Evolutionary conservation across 2,113 vertebrate species (phyloP).

Genomic region (Ceyx melanurus): DNA sequence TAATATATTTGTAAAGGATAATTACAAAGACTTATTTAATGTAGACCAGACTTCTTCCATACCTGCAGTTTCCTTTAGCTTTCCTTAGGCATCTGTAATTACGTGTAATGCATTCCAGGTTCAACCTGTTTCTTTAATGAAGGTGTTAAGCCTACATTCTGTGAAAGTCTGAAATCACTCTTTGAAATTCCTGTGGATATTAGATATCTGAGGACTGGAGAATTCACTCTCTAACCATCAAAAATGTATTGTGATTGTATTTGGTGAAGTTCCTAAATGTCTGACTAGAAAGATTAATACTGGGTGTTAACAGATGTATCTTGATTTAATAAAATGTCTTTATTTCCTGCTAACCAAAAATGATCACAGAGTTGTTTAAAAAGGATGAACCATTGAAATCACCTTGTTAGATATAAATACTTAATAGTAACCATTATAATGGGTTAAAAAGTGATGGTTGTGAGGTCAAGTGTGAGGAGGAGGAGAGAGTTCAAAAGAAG

Average conservation of each 20-base stretch:
- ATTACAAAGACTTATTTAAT: neutral
- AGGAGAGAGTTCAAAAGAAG: slow-evolving; percentile 38
- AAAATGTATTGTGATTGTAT: neutral
- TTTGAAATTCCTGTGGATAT: neutral
- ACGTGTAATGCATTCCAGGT: neutral
- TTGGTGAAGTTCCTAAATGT: slow-evolving; percentile 1
- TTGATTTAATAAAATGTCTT: slow-evolving; percentile 51
- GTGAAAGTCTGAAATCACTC: neutral
- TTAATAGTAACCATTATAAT: slow-evolving; percentile 53
- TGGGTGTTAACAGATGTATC: neutral
- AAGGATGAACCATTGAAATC: slow-evolving; percentile 46
- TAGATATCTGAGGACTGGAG: neutral
- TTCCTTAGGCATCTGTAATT: neutral
- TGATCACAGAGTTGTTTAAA: slow-evolving; percentile 39
- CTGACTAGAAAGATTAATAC: slow-evolving; percentile 5
- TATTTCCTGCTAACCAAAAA: slow-evolving; percentile 46
- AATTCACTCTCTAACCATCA: neutral
- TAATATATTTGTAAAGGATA: neutral
- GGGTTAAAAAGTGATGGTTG: slow-evolving; percentile 59
- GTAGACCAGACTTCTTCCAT: neutral
- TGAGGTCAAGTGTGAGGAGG: slow-evolving; percentile 48
- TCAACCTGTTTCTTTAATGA: slow-evolving; percentile 15
- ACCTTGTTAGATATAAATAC: slow-evolving; percentile 62
- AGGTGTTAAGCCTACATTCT: neutral
- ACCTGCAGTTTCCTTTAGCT: neutral